Percentiles rank a stretch among this genome's conserved stretches.
Evolutionary conservation across 2,797 vertebrate genomes (phyloP).

Genomic region (Sebastes miniatus): DNA sequence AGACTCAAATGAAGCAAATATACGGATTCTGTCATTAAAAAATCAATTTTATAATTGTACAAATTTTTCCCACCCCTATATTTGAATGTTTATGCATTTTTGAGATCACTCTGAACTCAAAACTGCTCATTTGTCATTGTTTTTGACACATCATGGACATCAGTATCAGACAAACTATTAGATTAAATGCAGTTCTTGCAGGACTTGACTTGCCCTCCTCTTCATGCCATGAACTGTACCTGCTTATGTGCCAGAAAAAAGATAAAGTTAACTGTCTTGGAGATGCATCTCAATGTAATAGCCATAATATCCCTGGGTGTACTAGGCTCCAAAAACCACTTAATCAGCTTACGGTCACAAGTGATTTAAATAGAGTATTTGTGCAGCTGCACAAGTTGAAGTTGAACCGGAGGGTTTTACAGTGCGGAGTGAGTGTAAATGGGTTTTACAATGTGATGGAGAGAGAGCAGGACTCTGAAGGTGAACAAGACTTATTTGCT

Average conservation of each 20-base stretch:
- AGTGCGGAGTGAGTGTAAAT: conserved; percentile 26
- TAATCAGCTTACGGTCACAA: conserved; percentile 56
- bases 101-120: neutral
- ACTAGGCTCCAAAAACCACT: conserved; percentile 32
- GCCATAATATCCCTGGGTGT: conserved; percentile 14
- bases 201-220: neutral
- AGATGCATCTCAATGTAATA: conserved; percentile 28
- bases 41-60: too few relatives aligned
- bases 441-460: conserved; percentile 51
- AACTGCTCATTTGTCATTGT: neutral
- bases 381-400: conserved; percentile 58
- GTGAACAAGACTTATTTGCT: conserved; percentile 56
- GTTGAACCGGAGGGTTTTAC: conserved; percentile 31
- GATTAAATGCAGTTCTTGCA: neutral
- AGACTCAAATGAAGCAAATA: too few relatives aligned
- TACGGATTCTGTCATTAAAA: too few relatives aligned
- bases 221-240: neutral
- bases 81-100: neutral
- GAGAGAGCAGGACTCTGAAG: conserved; percentile 36
- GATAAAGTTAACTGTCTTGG: conserved; percentile 5
- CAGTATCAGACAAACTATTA: neutral
- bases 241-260: conserved; percentile 1
- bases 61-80: too few relatives aligned
- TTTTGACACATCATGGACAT: neutral
- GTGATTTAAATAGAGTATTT: conserved; percentile 57